Base-by-base conservation (phyloP, 2,888 invertebrate genomes). In the Thecocarcelia acutangulata region DNA sequence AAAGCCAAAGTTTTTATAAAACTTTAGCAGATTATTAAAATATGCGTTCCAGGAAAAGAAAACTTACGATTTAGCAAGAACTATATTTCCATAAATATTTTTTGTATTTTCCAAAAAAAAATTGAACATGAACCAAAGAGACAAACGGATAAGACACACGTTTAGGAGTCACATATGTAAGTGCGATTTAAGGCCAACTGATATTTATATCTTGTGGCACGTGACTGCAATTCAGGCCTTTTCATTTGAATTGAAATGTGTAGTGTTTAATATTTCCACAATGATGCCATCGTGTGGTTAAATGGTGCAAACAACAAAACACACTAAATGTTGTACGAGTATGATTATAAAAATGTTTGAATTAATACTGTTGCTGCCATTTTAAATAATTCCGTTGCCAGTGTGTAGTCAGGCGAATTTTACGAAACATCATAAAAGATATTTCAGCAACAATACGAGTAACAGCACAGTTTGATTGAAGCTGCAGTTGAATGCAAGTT, bases 191-290 rank as follows among this genome's bases (percentile, higher is more conserved):
- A 33, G 1, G 33, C 33, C 33, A 33, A 33, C 3, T 33, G 33
- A 4, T 33, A n/a, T 50, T 37, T 33, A 19, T 64, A 48, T 9
- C 19, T 37, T 50, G 19, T 59, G 70, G 37, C 70, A 70, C 70
- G 48, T 70, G 70, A 59, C 56, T 69, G 1, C 4, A 69, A 56
- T 46, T 69, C 21, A 48, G 17, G 24, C 59, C 40, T 48, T 2
- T 15, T 24, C 17, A 12, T 9, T 6, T 33, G 33, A 33, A 33
- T 33, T 9, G 33, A 9, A 33, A 5, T 33, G 33, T 8, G 33
- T 3, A 59, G 21, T 44, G 42, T 59, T 33, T 33, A 33, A 33
- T 33, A 0, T 17, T 13, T 33, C 40, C 24, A n/a, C 17, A 44
- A 19, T 52, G 17, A 52, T 52, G 40, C 1, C 19, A 58, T 19